Conservation (phyloP, 2,888 invertebrate genomes). For the Eupithecia tripunctaria region DNA sequence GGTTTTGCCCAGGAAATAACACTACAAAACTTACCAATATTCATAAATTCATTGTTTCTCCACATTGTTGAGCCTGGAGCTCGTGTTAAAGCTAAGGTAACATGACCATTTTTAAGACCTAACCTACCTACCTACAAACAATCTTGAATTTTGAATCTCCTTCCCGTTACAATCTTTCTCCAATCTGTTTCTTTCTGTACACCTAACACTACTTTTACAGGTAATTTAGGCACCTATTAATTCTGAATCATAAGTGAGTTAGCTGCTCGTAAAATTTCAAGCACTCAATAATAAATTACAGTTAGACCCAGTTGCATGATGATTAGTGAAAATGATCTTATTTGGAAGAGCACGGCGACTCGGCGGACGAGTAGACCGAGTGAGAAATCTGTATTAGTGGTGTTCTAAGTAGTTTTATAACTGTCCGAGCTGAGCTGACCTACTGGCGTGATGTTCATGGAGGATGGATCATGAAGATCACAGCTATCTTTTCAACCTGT, state of each 20-base stretch:
- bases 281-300: constrained; percentile 23
- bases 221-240: not conserved
- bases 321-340: constrained; percentile 29
- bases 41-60: not conserved
- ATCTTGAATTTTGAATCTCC: not conserved
- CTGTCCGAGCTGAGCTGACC: constrained; percentile 21
- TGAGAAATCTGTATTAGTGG: constrained; percentile 29
- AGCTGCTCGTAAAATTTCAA: constrained; percentile 14
- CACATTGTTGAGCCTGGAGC: not conserved
- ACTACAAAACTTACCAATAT: not conserved
- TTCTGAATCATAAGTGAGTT: constrained; percentile 2
- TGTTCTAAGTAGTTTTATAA: constrained; percentile 10
- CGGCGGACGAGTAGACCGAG: constrained; percentile 17
- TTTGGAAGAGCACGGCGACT: constrained; percentile 1
- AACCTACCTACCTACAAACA: not conserved
- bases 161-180: not conserved
- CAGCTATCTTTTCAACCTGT: constrained; percentile 10
- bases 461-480: constrained; percentile 12
- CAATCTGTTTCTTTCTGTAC: not conserved
- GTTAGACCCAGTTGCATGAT: constrained; percentile 41
- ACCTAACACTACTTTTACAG: not conserved
- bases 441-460: constrained; percentile 12
- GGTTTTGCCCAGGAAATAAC: not conserved
- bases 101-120: not conserved
- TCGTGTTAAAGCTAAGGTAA: not conserved